These are phyloP conservation scores for Anomalospiza imberbis DNA, from an alignment of 2,797 vertebrate species.

Conservation along the genomic window DNA sequence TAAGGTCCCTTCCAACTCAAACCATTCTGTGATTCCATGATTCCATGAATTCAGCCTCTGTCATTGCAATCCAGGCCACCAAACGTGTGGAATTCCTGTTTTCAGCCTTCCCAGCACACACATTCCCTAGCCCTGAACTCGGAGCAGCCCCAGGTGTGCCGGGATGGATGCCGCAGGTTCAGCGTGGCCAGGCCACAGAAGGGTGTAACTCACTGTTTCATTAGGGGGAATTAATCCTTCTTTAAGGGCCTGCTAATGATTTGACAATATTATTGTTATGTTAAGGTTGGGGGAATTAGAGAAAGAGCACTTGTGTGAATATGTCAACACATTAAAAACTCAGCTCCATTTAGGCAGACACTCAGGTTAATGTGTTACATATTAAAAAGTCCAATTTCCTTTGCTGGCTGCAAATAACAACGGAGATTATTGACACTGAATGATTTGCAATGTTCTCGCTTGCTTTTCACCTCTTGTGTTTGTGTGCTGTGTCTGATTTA, in stretches of 20 bases:
- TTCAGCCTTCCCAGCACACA: background rate
- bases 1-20: background rate
- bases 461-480: background rate
- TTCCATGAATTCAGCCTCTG: background rate
- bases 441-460: slow-evolving; percentile 23
- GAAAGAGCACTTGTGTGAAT: slow-evolving; percentile 51
- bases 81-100: background rate
- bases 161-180: background rate
- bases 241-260: slow-evolving; percentile 53
- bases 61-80: background rate
- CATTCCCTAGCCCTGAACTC: background rate
- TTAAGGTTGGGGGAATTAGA: slow-evolving; percentile 35
- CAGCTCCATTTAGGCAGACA: slow-evolving; percentile 41
- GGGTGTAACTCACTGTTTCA: slow-evolving; percentile 8
- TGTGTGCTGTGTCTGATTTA: slow-evolving; percentile 14
- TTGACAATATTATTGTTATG: slow-evolving; percentile 56
- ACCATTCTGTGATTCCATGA: background rate
- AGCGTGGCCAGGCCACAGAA: background rate
- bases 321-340: slow-evolving; percentile 44
- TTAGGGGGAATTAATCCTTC: slow-evolving; percentile 38
- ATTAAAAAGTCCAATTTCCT: slow-evolving; percentile 63
- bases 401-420: slow-evolving; percentile 41
- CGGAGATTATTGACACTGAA: slow-evolving; percentile 34
- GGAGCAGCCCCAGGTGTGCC: background rate
- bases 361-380: slow-evolving; percentile 62